A percentile compares a stretch with the other conserved stretches of the same genome.
Conservation (phyloP, 1,140 invertebrate species). For the Helicoverpa armigera region DNA sequence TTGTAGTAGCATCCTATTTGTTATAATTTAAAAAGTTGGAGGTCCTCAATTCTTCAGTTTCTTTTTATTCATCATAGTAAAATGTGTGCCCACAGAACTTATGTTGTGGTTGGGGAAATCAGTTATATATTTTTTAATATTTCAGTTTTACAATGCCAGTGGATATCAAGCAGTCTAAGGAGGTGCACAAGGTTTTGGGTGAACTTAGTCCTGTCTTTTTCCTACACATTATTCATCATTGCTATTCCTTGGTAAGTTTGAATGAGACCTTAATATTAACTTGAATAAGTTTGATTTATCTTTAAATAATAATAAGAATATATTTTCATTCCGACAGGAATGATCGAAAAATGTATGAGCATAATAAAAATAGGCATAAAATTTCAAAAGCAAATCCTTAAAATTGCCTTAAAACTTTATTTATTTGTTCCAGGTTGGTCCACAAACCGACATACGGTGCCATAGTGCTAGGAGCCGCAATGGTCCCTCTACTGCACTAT, state of each 20-base stretch:
- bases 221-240: slow-evolving; percentile 80
- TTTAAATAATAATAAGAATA: too few species aligned
- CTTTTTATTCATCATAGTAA: too few species aligned
- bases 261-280: neutral
- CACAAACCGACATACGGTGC: slow-evolving; percentile 76
- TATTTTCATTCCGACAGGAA: too few species aligned
- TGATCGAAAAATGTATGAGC: too few species aligned
- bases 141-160: slow-evolving; percentile 77
- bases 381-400: too few species aligned
- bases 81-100: too few species aligned
- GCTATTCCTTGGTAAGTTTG: slow-evolving; percentile 81
- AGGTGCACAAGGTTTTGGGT: slow-evolving; percentile 77
- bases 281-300: too few species aligned
- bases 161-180: slow-evolving; percentile 78
- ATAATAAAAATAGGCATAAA: too few species aligned
- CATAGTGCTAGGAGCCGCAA: slow-evolving; percentile 64
- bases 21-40: too few species aligned
- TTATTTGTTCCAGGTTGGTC: slow-evolving; percentile 75
- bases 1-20: neutral
- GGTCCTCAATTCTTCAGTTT: too few species aligned
- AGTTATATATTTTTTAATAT: slow-evolving; percentile 44
- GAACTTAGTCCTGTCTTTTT: slow-evolving; percentile 80
- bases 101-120: too few species aligned
- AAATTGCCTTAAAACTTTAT: too few species aligned
- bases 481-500: slow-evolving; percentile 74